Evolutionary conservation across 2,797 vertebrate genomes (phyloP), one percentile per base, ranked within the genome.

Genomic region (Sciaenops ocellatus): DNA sequence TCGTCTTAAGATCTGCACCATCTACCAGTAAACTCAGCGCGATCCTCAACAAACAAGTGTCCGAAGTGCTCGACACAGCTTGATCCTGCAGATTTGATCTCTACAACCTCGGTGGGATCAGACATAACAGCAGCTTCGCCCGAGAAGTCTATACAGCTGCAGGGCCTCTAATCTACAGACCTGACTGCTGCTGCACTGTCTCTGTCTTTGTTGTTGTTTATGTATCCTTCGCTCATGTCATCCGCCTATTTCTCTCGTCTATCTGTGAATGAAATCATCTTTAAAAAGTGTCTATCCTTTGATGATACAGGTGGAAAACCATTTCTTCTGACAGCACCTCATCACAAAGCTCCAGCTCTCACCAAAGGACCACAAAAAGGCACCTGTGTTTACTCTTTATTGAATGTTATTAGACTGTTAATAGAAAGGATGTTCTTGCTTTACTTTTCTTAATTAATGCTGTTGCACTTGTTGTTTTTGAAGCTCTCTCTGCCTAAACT

Each of bases 361-460:
- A 26, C 26, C 0, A 22, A 48, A 62, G 4, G 3, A 62, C 20
- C 20, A 48, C 13, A 61, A 52, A 28, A 56, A 69, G 42, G 6
- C 24, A 10, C 24, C 54, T 57, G 5, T 44, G 22, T 3, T 67
- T 64, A n/a, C 34, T 46, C 15, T 30, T 57, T 8, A 28, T 15
- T 34, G 12, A 17, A 12, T 63, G 9, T 61, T 30, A 61, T 38
- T 46, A n/a, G 6, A 22, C 47, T 55, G 4, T 30, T 50, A 74
- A 70, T 63, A 50, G 22, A 20, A 79, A n/a, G 8, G 41, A 12
- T 59, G 22, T 38, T 63, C 22, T 54, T 51, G 41, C 47, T 66
- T 74, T 66, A 69, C 38, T 52, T 67, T 51, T 62, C 46, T 42
- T 56, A 59, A 64, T 78, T 4, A 64, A 65, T 63, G 44, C 20